These are phyloP conservation scores for Panurus biarmicus DNA, from an alignment of 2,113 vertebrate species.

Conservation along the genomic window DNA sequence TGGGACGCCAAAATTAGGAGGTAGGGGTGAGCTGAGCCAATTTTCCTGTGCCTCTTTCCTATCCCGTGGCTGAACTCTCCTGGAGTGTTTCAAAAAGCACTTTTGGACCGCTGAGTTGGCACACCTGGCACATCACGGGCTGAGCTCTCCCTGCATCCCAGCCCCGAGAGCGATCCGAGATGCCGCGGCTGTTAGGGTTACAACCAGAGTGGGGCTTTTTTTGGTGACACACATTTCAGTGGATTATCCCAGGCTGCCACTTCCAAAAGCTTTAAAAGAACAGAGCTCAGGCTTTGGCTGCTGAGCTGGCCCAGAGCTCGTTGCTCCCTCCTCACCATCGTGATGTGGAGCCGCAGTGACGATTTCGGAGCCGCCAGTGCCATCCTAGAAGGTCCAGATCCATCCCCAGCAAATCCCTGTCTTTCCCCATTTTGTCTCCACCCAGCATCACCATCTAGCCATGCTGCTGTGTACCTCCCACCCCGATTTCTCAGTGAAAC, in stretches of 20 bases:
- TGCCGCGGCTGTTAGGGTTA: fast-evolving
- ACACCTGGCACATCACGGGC: fast-evolving
- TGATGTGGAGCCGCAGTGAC: fast-evolving
- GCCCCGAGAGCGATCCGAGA: fast-evolving
- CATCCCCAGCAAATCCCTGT: not conserved
- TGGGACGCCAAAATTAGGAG: fast-evolving
- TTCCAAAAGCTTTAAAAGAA: conserved; percentile 35
- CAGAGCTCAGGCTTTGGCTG: not conserved
- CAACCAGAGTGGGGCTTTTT: not conserved
- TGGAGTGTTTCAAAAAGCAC: fast-evolving
- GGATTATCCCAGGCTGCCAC: conserved; percentile 53
- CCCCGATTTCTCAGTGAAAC: not conserved
- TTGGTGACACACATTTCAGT: conserved; percentile 42
- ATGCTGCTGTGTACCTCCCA: not conserved
- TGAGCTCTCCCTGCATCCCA: not conserved
- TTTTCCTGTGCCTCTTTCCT: not conserved
- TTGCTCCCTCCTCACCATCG: fast-evolving
- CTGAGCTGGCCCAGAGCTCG: not conserved
- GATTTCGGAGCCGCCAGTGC: fast-evolving
- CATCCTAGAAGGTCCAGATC: not conserved
- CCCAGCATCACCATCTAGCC: not conserved
- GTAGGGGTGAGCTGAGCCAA: not conserved
- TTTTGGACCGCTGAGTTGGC: fast-evolving
- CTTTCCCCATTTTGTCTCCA: not conserved
- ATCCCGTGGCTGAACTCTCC: not conserved